These are phyloP conservation scores for Stomatorhinus walkeri DNA, from an alignment of 2,797 vertebrate genomes.

Conservation along the genomic window DNA sequence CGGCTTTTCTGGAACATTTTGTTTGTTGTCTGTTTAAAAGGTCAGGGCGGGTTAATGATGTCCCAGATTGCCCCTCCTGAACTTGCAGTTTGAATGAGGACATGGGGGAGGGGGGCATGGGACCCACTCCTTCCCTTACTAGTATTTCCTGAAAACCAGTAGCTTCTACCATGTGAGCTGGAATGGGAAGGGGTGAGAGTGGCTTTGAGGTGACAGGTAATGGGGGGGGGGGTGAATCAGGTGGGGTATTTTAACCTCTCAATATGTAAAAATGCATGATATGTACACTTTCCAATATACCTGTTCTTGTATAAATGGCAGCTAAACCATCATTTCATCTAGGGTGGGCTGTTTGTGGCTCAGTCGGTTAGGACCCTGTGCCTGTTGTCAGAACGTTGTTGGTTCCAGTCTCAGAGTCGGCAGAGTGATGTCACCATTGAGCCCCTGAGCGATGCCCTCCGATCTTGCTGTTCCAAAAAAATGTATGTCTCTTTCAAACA, in stretches of 20 bases:
- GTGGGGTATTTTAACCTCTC: neutral
- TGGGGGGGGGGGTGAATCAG: neutral
- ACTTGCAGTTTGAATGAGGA: neutral
- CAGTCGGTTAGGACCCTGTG: neutral
- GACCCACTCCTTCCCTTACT: neutral
- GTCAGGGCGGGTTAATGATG: neutral
- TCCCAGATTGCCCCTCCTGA: neutral
- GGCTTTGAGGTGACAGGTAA: too few species aligned
- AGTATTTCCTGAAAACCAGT: neutral
- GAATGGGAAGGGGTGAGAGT: neutral
- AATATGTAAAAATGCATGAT: neutral
- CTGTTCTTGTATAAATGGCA: neutral
- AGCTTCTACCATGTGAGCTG: neutral
- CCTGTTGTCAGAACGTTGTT: neutral
- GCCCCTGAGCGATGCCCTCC: neutral
- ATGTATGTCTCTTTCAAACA: neutral
- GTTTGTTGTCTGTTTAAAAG: neutral
- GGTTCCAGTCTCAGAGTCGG: neutral
- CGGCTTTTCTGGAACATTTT: neutral
- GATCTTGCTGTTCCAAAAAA: neutral
- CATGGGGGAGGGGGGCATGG: neutral
- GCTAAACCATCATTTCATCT: neutral
- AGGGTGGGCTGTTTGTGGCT: neutral
- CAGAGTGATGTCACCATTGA: neutral
- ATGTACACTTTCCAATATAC: neutral